Percentiles rank a stretch among this genome's conserved stretches.
phyloP scores from a whole-genome alignment of 2,113 vertebrate species.

The Indri indri region DNA sequence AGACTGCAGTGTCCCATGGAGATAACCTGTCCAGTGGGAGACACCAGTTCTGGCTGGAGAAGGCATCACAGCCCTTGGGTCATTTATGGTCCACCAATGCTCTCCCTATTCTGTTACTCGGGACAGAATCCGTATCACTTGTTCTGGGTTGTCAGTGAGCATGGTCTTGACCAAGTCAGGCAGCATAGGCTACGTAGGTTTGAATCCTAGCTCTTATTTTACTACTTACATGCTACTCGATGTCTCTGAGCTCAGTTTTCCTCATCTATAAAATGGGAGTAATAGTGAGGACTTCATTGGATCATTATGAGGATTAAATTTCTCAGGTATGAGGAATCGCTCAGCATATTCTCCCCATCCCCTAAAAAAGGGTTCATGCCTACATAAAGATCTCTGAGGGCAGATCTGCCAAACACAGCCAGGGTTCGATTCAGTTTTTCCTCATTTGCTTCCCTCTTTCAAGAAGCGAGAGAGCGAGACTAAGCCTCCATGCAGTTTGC shows the following conservation, averaged over 20 bases:
- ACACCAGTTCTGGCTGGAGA: not conserved
- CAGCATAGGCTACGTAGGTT: not conserved
- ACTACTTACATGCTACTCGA: fast-evolving
- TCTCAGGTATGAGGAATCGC: not conserved
- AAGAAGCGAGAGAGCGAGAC: not conserved
- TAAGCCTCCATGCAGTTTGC: not conserved
- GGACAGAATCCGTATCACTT: not conserved
- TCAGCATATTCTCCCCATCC: not conserved
- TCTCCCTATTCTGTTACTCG: not conserved
- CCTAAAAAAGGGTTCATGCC: not conserved
- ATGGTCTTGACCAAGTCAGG: not conserved
- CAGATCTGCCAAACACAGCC: not conserved
- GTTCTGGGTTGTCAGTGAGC: not conserved
- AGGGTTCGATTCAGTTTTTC: not conserved
- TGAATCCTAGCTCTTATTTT: not conserved
- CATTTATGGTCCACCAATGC: not conserved
- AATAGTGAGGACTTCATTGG: not conserved
- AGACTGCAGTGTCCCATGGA: not conserved
- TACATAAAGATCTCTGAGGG: not conserved
- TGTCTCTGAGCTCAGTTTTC: not conserved
- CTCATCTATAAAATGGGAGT: not conserved
- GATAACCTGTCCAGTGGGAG: not conserved
- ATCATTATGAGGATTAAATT: not conserved
- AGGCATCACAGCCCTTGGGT: not conserved
- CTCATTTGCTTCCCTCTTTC: not conserved